Evolutionary conservation across 2,113 vertebrate genomes (phyloP), one percentile per base, ranked within the genome.

Genomic region (Nannobrachium achirus): DNA sequence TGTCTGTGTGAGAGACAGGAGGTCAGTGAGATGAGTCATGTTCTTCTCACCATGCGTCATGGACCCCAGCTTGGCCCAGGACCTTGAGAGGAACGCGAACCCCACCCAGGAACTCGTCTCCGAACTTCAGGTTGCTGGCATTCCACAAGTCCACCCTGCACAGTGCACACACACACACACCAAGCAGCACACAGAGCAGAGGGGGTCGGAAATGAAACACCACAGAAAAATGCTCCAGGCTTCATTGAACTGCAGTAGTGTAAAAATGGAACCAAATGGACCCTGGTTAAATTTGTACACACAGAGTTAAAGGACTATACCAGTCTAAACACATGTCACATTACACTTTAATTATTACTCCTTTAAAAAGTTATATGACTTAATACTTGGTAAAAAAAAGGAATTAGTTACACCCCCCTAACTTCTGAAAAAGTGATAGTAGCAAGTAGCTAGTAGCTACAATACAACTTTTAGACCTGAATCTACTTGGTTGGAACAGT

Each of bases 111-210:
- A 99, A 99, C 89, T 98, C 97, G 0, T 99, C 97, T 41, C 97
- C 98, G 70, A 99, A 98, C 88, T 99, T 99, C 86, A 99, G 81
- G 85, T 99, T 99, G 84, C 98, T 98, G 88, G 96, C 97, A 33
- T 97, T 99, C 96, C 96, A 98, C 82, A 99, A 92, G 75, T 98
- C 98, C 76, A 99, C 95, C 73, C 98, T 99, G 89, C 62, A 88
- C 71, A 52, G 69, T 76, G 4, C 18, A 82, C n/a, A n/a, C n/a
- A n/a, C n/a, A n/a, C n/a, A n/a, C n/a, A 20, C 50, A 11, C 52
- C 10, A 9, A 40, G 9, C 33, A 53, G n/a, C 63, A 64, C 10
- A 25, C 19, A 39, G 50, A 20, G 46, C 8, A 71, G 19, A 18
- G 5, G 49, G 25, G 8, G 50, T n/a, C 20, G 15, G 8, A 41